These are phyloP conservation scores for Diadumene lineata DNA, from an alignment of 92 coral and sea anemone genomes.

Conservation along the genomic window DNA sequence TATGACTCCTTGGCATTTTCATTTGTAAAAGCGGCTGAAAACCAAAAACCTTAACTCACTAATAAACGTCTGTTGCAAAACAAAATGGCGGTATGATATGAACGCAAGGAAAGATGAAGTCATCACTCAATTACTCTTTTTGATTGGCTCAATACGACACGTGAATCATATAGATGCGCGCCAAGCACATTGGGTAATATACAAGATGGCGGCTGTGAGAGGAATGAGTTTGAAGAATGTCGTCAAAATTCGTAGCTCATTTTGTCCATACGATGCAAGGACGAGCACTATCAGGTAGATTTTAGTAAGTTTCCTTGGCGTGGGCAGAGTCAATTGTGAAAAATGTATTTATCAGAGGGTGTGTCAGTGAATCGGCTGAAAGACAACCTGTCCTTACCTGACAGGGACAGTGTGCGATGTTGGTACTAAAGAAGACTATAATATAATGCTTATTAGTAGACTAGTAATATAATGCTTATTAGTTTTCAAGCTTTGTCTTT, in stretches of 20 bases:
- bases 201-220: constrained; percentile 92
- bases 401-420: no score
- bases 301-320: neutral
- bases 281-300: constrained; percentile 87
- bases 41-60: neutral
- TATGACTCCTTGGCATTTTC: constrained; percentile 76
- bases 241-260: constrained; percentile 75
- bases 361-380: no score
- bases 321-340: no score
- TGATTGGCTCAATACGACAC: constrained; percentile 28
- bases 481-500: no score
- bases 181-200: constrained; percentile 40
- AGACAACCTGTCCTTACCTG: no score
- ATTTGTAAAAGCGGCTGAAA: constrained; percentile 18
- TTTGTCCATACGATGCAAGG: constrained; percentile 82
- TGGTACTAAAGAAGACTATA: no score
- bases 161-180: constrained; percentile 61
- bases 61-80: neutral
- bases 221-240: constrained; percentile 84
- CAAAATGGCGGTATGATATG: constrained; percentile 41
- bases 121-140: constrained; percentile 9
- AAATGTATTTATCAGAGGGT: no score
- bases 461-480: no score
- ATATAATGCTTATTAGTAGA: no score
- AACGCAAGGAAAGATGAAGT: constrained; percentile 25